These are phyloP conservation scores for Plebejus argus DNA, from an alignment of 2,888 invertebrate genomes.

Conservation along the genomic window DNA sequence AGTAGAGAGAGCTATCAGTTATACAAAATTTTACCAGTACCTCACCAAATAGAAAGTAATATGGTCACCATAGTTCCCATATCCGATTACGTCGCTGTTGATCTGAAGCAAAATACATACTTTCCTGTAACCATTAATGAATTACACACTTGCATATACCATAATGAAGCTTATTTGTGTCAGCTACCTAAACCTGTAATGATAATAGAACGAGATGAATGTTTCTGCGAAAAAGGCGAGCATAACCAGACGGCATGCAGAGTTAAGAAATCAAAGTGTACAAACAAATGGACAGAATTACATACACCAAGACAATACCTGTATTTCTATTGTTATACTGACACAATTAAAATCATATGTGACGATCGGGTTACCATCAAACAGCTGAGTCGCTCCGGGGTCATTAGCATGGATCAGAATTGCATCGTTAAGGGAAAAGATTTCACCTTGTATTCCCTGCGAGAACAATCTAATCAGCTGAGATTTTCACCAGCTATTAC, in stretches of 20 bases:
- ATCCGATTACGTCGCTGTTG: constrained; percentile 39
- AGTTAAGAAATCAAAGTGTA: background rate
- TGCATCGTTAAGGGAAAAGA: too few species aligned
- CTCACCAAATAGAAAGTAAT: background rate
- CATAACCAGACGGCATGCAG: constrained; percentile 15
- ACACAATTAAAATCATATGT: constrained; percentile 34
- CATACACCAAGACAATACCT: constrained; percentile 29
- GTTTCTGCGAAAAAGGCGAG: constrained; percentile 25
- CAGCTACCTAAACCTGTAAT: constrained; percentile 33
- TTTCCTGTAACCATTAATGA: constrained; percentile 17
- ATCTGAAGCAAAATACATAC: constrained; percentile 35
- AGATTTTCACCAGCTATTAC: constrained; percentile 24
- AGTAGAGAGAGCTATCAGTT: constrained; percentile 36
- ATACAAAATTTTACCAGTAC: constrained; percentile 35
- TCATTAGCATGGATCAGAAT: too few species aligned
- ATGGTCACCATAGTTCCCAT: constrained; percentile 40
- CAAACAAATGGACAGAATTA: constrained; percentile 20
- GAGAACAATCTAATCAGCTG: constrained; percentile 31
- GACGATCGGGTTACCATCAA: constrained; percentile 30
- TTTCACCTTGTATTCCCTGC: constrained; percentile 33
- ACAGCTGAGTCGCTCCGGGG: too few species aligned
- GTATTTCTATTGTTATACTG: constrained; percentile 32
- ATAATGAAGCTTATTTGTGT: constrained; percentile 30
- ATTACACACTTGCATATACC: constrained; percentile 10
- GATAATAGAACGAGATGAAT: constrained; percentile 17